Percentiles rank a stretch among this genome's conserved stretches.
Evolutionary conservation across 2,797 vertebrate genomes (phyloP).

Genomic region (Aotus griseimembra): DNA sequence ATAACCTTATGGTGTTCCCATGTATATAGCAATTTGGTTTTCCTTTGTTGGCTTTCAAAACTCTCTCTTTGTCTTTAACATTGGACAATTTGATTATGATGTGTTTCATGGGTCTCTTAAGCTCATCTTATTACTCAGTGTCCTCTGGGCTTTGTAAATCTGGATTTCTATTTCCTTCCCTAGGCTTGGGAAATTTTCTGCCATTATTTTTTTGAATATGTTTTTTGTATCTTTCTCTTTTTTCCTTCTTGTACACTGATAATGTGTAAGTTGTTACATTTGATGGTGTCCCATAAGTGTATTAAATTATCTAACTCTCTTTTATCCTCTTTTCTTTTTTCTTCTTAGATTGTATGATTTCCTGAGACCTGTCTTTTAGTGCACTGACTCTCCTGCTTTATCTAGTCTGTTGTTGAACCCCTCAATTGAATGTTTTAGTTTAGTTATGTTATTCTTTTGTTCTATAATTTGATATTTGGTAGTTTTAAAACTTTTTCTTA

Average conservation of each 20-base stretch:
- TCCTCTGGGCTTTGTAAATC: neutral
- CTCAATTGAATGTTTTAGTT: neutral
- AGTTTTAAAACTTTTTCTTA: neutral
- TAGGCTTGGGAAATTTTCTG: neutral
- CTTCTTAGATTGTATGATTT: neutral
- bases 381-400: neutral
- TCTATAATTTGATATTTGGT: neutral
- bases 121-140: neutral
- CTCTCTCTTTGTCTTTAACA: neutral
- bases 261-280: neutral
- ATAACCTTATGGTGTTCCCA: neutral
- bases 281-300: neutral
- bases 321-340: neutral
- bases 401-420: neutral
- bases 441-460: neutral
- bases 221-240: neutral
- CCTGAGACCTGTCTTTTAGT: neutral
- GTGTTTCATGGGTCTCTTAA: neutral
- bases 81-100: neutral
- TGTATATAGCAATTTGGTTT: neutral
- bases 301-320: neutral
- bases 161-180: neutral
- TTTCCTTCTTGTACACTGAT: neutral
- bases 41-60: neutral
- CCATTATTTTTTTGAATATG: neutral